Percentiles rank a stretch among this genome's conserved stretches.
These are phyloP conservation scores for Brachyistius frenatus DNA, from an alignment of 2,113 vertebrate species.

Conservation along the genomic window DNA sequence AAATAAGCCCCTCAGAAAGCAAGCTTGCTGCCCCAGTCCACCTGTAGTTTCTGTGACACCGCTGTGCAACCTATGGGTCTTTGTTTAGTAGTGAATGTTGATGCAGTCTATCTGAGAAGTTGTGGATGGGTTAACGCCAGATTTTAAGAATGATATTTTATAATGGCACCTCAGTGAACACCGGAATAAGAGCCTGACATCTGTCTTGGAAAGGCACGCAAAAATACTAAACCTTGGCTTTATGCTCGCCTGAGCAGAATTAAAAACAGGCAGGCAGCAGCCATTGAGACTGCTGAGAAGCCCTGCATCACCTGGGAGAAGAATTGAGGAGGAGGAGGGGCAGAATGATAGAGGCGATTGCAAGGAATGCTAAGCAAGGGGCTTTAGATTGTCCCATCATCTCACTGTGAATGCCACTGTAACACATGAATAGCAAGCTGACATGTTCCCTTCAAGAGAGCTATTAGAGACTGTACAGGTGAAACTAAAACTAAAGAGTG, in stretches of 20 bases:
- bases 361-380: constrained; percentile 54
- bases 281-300: constrained; percentile 25
- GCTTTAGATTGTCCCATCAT: constrained; percentile 43
- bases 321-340: constrained; percentile 41
- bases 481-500: constrained; percentile 16
- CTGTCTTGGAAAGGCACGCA: constrained; percentile 41
- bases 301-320: constrained; percentile 55
- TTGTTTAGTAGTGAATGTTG: constrained; percentile 36
- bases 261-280: constrained; percentile 55
- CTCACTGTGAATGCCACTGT: constrained; percentile 5
- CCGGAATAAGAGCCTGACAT: constrained; percentile 46
- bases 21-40: neutral
- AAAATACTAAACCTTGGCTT: constrained; percentile 57
- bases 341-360: constrained; percentile 46
- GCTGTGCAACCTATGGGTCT: constrained; percentile 19
- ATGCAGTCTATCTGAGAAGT: constrained; percentile 22
- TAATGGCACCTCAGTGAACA: constrained; percentile 53
- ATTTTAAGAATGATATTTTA: constrained; percentile 61
- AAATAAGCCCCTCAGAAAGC: constrained; percentile 10
- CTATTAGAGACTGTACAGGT: constrained; percentile 31
- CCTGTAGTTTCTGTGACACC: constrained; percentile 2
- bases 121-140: constrained; percentile 11
- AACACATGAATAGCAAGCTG: constrained; percentile 26
- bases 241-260: constrained; percentile 66
- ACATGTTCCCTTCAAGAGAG: constrained; percentile 17